These are phyloP conservation scores for Cantharis rustica DNA, from an alignment of 2,888 invertebrate species.

Conservation along the genomic window DNA sequence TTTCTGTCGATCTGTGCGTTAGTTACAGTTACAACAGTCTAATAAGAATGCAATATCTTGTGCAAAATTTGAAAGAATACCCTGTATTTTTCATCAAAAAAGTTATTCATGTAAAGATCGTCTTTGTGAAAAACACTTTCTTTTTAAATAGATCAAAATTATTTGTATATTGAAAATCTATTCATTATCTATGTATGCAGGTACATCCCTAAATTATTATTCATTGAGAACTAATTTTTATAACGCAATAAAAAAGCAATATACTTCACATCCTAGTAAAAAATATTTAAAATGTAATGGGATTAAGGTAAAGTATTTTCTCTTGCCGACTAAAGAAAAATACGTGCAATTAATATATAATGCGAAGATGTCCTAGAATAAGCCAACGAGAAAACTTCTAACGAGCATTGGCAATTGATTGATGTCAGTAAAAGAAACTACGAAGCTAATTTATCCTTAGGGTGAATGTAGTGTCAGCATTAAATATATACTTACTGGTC, in stretches of 20 bases:
- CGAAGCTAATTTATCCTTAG: constrained; percentile 4
- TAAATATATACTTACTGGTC: not conserved
- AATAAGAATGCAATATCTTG: too few species aligned
- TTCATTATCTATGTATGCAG: too few species aligned
- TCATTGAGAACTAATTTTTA: not conserved
- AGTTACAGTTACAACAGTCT: not conserved
- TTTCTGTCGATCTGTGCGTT: not conserved
- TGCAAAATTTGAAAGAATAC: too few species aligned
- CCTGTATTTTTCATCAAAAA: too few species aligned
- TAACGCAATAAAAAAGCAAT: not conserved
- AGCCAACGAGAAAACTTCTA: constrained; percentile 5
- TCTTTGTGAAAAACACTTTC: too few species aligned
- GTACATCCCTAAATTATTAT: not conserved
- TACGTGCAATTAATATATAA: constrained; percentile 5
- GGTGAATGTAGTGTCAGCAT: constrained; percentile 3
- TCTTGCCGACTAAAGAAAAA: constrained; percentile 1
- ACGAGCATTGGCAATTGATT: constrained; percentile 4
- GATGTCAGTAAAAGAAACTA: constrained; percentile 4
- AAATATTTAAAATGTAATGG: not conserved
- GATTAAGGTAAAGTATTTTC: not conserved
- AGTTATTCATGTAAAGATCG: too few species aligned
- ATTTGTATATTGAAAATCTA: not conserved
- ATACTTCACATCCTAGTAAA: not conserved
- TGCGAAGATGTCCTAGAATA: not conserved
- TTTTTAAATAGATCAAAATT: too few species aligned